Conservation (phyloP, 1,140 invertebrate species). For the Medauroidea extradentata region DNA sequence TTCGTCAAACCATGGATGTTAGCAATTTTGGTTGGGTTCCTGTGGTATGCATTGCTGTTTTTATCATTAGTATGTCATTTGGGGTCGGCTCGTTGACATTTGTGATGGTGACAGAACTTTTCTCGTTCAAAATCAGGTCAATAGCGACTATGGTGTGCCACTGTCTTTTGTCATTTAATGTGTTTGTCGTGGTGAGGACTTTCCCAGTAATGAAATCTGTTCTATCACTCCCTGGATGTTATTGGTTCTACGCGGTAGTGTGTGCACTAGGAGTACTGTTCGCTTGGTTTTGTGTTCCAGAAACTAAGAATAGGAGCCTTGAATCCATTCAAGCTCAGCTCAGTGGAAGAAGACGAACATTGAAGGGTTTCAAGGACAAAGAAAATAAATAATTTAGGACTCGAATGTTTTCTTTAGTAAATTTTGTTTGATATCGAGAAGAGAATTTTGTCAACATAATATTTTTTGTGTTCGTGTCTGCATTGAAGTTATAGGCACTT, state of each 20-base stretch:
- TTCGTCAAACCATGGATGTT: constrained; percentile 36
- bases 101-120: constrained; percentile 58
- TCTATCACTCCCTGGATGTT: constrained; percentile 50
- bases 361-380: no score
- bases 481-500: no score
- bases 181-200: constrained; percentile 49
- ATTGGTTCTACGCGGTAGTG: constrained; percentile 54
- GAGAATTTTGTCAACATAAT: no score
- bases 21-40: constrained; percentile 47
- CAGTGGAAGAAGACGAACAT: constrained; percentile 30
- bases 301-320: constrained; percentile 57
- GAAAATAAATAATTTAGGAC: no score
- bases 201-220: constrained; percentile 43
- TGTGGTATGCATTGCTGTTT: constrained; percentile 48
- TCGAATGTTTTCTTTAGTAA: no score
- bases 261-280: constrained; percentile 46
- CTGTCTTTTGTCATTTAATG: constrained; percentile 58
- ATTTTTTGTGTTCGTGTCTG: no score
- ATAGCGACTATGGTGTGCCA: constrained; percentile 70
- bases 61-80: constrained; percentile 49
- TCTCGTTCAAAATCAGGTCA: constrained; percentile 72
- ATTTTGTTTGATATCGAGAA: no score
- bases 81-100: constrained; percentile 52
- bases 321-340: constrained; percentile 51
- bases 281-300: constrained; percentile 51